phyloP scores from a whole-genome alignment of 2,797 vertebrate species.

The Geotria australis region DNA sequence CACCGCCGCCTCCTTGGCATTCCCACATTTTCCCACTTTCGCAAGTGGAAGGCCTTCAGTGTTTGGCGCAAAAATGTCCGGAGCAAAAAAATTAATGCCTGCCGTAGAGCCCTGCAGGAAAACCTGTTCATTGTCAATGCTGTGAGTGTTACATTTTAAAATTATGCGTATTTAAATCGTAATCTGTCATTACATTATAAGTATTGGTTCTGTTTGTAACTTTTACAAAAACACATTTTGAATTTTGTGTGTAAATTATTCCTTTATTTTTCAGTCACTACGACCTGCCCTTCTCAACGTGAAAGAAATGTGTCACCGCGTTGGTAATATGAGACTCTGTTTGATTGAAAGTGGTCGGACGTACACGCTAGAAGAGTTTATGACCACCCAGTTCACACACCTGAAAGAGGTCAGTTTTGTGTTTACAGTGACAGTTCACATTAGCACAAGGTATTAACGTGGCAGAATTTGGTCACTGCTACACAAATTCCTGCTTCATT shows the following conservation, averaged over 20 bases:
- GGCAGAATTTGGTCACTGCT: no score
- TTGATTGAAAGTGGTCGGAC: slow-evolving; percentile 17
- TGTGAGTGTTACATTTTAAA: slow-evolving; percentile 13
- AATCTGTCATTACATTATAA: not conserved
- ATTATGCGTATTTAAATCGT: not conserved
- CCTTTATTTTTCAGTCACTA: slow-evolving; percentile 15
- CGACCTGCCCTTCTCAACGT: slow-evolving; percentile 30
- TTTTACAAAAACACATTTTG: not conserved
- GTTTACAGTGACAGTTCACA: not conserved
- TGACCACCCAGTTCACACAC: slow-evolving; percentile 12
- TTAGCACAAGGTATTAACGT: not conserved
- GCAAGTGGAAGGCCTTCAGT: slow-evolving; percentile 28
- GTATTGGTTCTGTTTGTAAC: not conserved
- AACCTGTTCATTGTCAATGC: slow-evolving; percentile 21
- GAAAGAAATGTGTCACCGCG: slow-evolving; percentile 27
- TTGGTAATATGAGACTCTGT: slow-evolving; percentile 21
- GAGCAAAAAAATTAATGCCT: slow-evolving; percentile 15
- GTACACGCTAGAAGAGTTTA: slow-evolving; percentile 29
- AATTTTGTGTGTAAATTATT: not conserved
- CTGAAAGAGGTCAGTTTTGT: slow-evolving; percentile 15
- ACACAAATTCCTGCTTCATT: no score
- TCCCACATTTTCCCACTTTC: slow-evolving; percentile 30
- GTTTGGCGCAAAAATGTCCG: slow-evolving; percentile 27
- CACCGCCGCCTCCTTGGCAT: slow-evolving; percentile 20
- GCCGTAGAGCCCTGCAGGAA: slow-evolving; percentile 12